These are phyloP conservation scores for Antennarius striatus DNA, from an alignment of 2,113 vertebrate species.

Conservation along the genomic window DNA sequence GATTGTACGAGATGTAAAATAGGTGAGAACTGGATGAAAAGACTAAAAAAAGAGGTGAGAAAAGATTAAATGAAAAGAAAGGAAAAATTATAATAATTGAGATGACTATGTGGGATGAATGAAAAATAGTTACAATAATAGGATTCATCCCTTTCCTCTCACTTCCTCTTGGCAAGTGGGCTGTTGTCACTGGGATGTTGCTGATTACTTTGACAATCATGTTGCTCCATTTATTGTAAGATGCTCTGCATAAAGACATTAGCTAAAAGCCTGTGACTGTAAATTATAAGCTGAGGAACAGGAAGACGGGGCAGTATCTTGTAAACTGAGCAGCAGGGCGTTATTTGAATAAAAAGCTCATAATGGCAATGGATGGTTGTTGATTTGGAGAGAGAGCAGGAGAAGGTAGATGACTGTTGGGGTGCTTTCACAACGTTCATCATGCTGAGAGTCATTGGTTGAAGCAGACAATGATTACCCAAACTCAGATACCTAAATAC, in stretches of 20 bases:
- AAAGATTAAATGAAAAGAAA: too few relatives aligned
- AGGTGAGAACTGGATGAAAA: too few relatives aligned
- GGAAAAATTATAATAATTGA: too few relatives aligned
- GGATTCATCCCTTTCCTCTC: not conserved
- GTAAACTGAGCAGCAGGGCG: not conserved
- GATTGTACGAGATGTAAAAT: too few relatives aligned
- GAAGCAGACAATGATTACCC: not conserved
- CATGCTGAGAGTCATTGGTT: not conserved
- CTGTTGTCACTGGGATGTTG: not conserved
- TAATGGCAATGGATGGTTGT: not conserved
- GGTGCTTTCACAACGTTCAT: not conserved
- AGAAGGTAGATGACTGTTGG: not conserved
- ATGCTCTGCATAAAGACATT: conserved; percentile 15
- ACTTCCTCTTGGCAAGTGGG: not conserved
- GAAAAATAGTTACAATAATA: not conserved
- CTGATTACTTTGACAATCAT: conserved; percentile 11
- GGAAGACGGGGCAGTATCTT: conserved; percentile 4
- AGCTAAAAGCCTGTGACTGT: conserved; percentile 42
- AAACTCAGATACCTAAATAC: not conserved
- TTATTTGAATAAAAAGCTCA: conserved; percentile 17
- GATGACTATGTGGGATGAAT: too few relatives aligned
- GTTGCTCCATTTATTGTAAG: conserved; percentile 10
- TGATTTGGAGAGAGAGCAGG: not conserved
- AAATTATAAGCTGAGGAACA: conserved; percentile 25
- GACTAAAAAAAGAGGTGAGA: too few relatives aligned